Evolutionary conservation across 1,140 invertebrate species (phyloP), one percentile per base, ranked within the genome.

Genomic region (Sesamia nonagrioides): DNA sequence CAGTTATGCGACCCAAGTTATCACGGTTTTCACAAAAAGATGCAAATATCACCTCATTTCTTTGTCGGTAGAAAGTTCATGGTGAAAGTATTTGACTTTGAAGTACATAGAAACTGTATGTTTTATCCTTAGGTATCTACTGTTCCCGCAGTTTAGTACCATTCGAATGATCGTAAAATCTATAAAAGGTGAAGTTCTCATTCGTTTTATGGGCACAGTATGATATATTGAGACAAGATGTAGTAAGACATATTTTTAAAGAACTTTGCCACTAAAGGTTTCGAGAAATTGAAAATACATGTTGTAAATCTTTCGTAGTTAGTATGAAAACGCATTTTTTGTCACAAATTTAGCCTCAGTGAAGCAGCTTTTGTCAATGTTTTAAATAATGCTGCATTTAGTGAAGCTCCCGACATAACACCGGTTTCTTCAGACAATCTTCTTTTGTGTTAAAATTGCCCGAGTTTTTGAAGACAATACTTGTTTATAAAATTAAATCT

Each of bases 21-120:
- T 13, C 11, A 48, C 66, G 66, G 42, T 69, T 69, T 69, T 15
- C 42, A 50, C 9, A 33, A 69, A 42, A 77, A 77, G 60, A 60
- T 74, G 54, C 40, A 27, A 80, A 80, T 74, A 72, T 60, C 42
- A 45, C 56, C 69, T 54, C 66, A 76, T 80, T 80, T 76, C 5
- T 48, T 27, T n/a, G 17, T 66, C 42, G 35, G 37, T 74, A 74
- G 54, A 60, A 60, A 74, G 37, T 74, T 40, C 15, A 35, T 33
- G 13, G 72, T 60, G 42, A 69, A 50, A 69, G 21, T 69, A 42
- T 18, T 42, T 7, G n/a, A 17, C 11, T 40, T 11, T 18, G 33
- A 1, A 42, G 61, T 72, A 60, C 56, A 74, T 42, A 48, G 56
- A 40, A 48, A 74, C 37, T 18, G 17, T 66, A 56, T 42, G 33